Percentiles rank a stretch among this genome's conserved stretches.
These are phyloP conservation scores for Neodontobutis hainanensis DNA, from an alignment of 2,113 vertebrate genomes.

Conservation along the genomic window DNA sequence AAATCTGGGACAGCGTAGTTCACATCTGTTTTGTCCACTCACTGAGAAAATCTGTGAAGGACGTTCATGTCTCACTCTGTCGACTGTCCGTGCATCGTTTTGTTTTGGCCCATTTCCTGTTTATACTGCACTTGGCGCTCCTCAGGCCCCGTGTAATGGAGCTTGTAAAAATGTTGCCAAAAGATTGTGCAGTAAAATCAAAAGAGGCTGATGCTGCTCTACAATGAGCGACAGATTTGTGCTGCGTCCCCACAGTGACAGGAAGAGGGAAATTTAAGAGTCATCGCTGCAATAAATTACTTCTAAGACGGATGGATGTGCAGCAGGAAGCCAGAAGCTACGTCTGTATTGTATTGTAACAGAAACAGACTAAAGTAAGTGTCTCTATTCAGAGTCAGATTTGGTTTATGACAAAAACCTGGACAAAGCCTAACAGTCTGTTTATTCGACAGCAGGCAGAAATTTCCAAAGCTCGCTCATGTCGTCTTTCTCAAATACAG, in stretches of 20 bases:
- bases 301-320: background rate
- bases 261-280: background rate
- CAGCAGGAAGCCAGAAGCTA: background rate
- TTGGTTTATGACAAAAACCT: background rate
- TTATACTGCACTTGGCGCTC: conserved; percentile 34
- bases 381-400: background rate
- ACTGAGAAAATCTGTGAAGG: conserved; percentile 2
- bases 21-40: conserved; percentile 34
- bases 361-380: background rate
- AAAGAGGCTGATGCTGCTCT: conserved; percentile 15
- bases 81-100: background rate
- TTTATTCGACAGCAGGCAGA: conserved; percentile 13
- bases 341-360: background rate
- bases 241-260: background rate
- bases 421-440: conserved; percentile 14
- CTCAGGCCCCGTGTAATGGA: conserved; percentile 24
- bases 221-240: conserved; percentile 2
- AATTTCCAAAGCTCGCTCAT: conserved; percentile 10
- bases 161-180: conserved; percentile 45
- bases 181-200: conserved; percentile 31
- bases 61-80: background rate
- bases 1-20: conserved; percentile 5
- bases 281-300: conserved; percentile 2
- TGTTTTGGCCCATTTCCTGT: conserved; percentile 25
- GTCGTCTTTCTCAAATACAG: conserved; percentile 1